A percentile compares a stretch with the other conserved stretches of the same genome.
These are phyloP conservation scores for Lytechinus variegatus DNA, from an alignment of 35 echinoderm and acorn worm genomes.

Conservation along the genomic window DNA sequence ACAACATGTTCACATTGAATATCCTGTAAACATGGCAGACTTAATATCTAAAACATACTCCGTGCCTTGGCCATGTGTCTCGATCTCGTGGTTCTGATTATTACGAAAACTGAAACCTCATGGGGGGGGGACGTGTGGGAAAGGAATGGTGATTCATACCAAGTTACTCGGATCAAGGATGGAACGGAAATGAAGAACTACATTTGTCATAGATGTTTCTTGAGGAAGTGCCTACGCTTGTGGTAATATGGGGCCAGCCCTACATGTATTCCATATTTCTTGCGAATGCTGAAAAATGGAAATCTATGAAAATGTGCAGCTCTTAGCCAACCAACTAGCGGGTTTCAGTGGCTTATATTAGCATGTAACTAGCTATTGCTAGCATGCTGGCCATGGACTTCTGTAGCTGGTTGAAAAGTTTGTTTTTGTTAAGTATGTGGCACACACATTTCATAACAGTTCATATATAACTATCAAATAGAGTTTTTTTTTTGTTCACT, in stretches of 20 bases:
- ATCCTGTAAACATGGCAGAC: conserved; percentile 1
- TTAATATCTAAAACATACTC: conserved; percentile 19
- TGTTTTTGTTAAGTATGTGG: too few relatives aligned
- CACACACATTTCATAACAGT: too few relatives aligned
- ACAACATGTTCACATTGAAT: conserved; percentile 3
- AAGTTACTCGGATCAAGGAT: background rate
- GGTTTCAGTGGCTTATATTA: too few relatives aligned
- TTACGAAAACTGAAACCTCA: background rate
- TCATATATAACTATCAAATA: too few relatives aligned
- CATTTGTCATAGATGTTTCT: background rate
- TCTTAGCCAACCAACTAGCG: too few relatives aligned
- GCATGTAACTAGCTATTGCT: too few relatives aligned
- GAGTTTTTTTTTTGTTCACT: too few relatives aligned
- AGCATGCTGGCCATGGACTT: too few relatives aligned
- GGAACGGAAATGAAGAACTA: conserved; percentile 10
- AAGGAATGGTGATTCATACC: background rate
- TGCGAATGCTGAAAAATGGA: background rate
- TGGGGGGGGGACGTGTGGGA: background rate
- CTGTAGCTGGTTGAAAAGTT: too few relatives aligned
- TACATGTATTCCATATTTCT: background rate
- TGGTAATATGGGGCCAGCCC: background rate
- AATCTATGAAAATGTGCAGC: too few relatives aligned
- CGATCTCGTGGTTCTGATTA: background rate
- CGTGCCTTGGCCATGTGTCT: background rate
- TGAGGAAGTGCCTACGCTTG: background rate